A percentile compares a stretch with the other conserved stretches of the same genome.
Evolutionary conservation across 1,140 invertebrate species (phyloP).

Genomic region (Cataglyphis hispanica): DNA sequence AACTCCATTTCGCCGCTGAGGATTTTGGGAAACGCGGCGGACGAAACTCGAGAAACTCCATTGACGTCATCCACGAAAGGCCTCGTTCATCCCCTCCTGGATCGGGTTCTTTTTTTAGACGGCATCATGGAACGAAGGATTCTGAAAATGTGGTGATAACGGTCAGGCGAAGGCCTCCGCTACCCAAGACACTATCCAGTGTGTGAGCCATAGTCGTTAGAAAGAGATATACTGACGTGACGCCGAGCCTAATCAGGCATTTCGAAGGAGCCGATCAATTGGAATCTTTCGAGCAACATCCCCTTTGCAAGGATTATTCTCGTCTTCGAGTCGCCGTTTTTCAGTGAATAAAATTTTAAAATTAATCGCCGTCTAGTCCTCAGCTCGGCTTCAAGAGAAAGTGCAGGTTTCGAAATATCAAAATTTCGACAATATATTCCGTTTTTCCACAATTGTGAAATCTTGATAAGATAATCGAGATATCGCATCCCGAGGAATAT

Average conservation of each 20-base stretch:
- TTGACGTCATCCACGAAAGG: conserved; percentile 56
- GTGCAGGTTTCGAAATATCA: conserved; percentile 4
- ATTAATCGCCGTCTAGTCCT: neutral
- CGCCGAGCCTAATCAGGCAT: neutral
- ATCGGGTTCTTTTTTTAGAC: conserved; percentile 59
- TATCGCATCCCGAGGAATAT: neutral
- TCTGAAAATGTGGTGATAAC: conserved; percentile 84
- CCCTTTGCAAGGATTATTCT: neutral
- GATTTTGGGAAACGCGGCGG: conserved; percentile 31
- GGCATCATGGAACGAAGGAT: conserved; percentile 82
- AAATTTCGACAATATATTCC: neutral
- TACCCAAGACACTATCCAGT: conserved; percentile 83
- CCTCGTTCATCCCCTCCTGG: conserved; percentile 44
- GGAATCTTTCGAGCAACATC: neutral
- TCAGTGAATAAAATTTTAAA: neutral
- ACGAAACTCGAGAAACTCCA: conserved; percentile 46
- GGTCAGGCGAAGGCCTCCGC: conserved; percentile 77
- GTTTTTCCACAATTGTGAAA: neutral
- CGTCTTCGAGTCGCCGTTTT: neutral
- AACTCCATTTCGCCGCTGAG: neutral
- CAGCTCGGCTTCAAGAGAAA: neutral
- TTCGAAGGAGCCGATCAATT: neutral
- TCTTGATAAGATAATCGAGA: conserved; percentile 37
- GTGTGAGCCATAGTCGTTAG: conserved; percentile 82
- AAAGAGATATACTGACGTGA: conserved; percentile 53